Base-by-base conservation (phyloP, 2,888 invertebrate species). In the Syrista parreyssii region DNA sequence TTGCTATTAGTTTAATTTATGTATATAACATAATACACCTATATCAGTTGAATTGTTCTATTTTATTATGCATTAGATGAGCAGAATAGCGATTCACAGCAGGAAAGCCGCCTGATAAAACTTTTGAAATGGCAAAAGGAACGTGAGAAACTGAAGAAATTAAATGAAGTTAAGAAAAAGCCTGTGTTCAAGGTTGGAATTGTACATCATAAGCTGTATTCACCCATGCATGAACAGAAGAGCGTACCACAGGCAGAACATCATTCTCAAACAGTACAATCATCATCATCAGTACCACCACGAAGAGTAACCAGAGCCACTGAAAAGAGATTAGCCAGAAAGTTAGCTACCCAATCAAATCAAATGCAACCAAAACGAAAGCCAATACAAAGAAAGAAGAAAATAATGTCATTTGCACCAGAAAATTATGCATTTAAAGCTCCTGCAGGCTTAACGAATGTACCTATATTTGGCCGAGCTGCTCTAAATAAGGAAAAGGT, bases 391-490 rank as follows among this genome's bases (percentile, higher is more conserved):
- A 80, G 33, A 74, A 68, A 40, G 12, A 73, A 79, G 12, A 12
- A 73, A 1, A 74, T 87, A 87, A 75, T 88, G 68, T 93, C 93
- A 0, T 93, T 94, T 90, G 94, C 94, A 12, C 94, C 94, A 0
- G 87, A 87, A 77, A 92, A 93, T 90, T 92, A 94, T 30, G 82
- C 88, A 15, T 94, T 94, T 84, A 92, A 91, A 83, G 91, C 93
- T 6, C 94, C 94, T 1, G 79, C 86, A 12, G 90, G 85, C 1
- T 40, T 88, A 12, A 32, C 76, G 0, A 75, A 80, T 6, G 78
- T 88, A 32, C 87, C 88, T 23, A 73, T 89, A 73, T 87, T 86
- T 80, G 88, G 87, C 15, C 74, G 76, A 68, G 77, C 82, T 33
- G 78, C 80, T 2, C 33, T 82, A 1, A n/a, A 71, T 32, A 71